Base-by-base conservation (phyloP, 1,140 invertebrate species). In the Apis florea region DNA sequence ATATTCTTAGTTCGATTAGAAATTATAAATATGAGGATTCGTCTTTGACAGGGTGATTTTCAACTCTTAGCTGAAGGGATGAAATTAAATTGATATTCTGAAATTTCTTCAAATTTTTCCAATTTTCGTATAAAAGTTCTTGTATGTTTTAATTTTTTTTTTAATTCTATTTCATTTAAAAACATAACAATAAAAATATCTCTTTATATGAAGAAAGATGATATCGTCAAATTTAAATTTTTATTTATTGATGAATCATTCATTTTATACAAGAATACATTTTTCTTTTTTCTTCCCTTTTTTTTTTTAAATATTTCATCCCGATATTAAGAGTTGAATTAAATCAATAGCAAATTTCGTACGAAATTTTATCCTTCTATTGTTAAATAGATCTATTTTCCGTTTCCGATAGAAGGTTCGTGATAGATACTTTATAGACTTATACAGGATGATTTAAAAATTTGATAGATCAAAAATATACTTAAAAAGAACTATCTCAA, bases 381-480 rank as follows among this genome's bases (percentile, higher is more conserved):
- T 49, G 61, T 73, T 64, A 49, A 67, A 79, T 47, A 21, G 31
- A n/a, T 68, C 66, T 64, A n/a, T 31, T 75, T 47, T n/a, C 21
- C 58, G n/a, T 59, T 59, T 59, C 47, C 17, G 24, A 6, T 31
- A 53, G 8, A 31, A 12, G n/a, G 51, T n/a, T 75, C 51, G 51
- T 51, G 51, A 13, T 31, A 56, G 13, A 15, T 24, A 24, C n/a
- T 19, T 9, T 63, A 26, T 15, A 10, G 21, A 66, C 31, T 63
- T 15, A 10, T 40, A 66, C 63, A 66, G 63, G 63, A 5, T 66
- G 63, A 66, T 66, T 66, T 40, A 11, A 12, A 51, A 69, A 40
- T 40, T 40, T 5, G 31, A 40, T 40, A 40, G 6, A 40, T 40
- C 31, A 40, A 40, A 40, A 40, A 40, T 40, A 40, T 40, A 40